phyloP scores from a whole-genome alignment of 2,797 vertebrate genomes.

The Antrozous pallidus region DNA sequence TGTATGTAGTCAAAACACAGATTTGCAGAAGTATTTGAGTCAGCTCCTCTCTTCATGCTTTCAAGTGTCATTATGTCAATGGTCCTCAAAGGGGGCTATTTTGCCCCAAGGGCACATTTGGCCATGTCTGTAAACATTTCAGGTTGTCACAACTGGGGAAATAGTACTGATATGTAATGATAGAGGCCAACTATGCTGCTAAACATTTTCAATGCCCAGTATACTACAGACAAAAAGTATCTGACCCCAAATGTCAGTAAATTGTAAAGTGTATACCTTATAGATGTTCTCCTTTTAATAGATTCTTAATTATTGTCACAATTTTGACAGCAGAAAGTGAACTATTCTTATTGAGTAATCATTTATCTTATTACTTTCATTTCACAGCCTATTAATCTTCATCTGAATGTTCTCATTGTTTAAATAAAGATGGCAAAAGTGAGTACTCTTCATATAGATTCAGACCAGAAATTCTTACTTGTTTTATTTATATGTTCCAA shows the following conservation, averaged over 20 bases:
- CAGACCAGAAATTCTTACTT: not conserved
- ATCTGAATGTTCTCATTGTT: conserved; percentile 43
- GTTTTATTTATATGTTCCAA: not conserved
- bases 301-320: conserved; percentile 28
- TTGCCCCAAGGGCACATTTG: not conserved
- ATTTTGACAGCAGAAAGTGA: not conserved
- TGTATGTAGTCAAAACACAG: not conserved
- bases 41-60: not conserved
- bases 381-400: conserved; percentile 48
- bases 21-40: not conserved
- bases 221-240: not conserved
- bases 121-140: not conserved
- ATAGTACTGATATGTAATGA: not conserved
- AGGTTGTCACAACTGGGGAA: not conserved
- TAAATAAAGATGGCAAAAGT: conserved; percentile 35
- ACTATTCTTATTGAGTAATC: conserved; percentile 33
- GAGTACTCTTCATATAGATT: not conserved
- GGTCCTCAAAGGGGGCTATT: not conserved
- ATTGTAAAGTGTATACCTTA: conserved; percentile 3
- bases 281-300: conserved; percentile 10
- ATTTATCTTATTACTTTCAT: conserved; percentile 28
- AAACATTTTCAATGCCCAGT: not conserved
- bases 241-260: not conserved
- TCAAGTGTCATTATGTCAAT: not conserved
- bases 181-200: not conserved